Evolutionary conservation across 2,888 invertebrate genomes (phyloP).

Genomic region (Ariolimax columbianus): DNA sequence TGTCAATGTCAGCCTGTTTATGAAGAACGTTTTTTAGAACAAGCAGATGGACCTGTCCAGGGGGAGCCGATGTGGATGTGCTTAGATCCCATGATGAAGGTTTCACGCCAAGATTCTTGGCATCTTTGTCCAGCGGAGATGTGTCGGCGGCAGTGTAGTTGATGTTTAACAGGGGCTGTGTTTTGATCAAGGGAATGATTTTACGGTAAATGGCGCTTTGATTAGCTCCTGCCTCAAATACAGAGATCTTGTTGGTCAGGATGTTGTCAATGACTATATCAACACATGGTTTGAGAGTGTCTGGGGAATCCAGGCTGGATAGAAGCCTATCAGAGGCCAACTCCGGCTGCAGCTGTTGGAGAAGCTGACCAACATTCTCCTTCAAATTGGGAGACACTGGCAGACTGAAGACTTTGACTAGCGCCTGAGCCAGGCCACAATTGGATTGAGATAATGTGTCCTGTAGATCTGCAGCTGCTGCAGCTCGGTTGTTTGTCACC

Average conservation of each 20-base stretch:
- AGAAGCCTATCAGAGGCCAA: slow-evolving; percentile 60
- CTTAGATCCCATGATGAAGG: slow-evolving; percentile 84
- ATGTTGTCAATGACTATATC: slow-evolving; percentile 90
- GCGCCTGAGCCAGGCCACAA: slow-evolving; percentile 51
- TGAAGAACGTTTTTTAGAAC: slow-evolving; percentile 71
- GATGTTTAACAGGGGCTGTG: slow-evolving; percentile 85
- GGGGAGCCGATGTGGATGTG: slow-evolving; percentile 78
- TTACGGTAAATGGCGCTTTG: slow-evolving; percentile 58
- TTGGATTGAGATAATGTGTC: slow-evolving; percentile 38
- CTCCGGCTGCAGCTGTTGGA: slow-evolving; percentile 55
- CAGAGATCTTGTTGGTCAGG: slow-evolving; percentile 85
- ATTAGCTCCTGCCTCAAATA: slow-evolving; percentile 83
- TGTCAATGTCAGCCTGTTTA: slow-evolving; percentile 60
- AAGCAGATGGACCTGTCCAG: slow-evolving; percentile 70
- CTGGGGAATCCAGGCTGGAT: slow-evolving; percentile 51
- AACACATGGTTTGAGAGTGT: slow-evolving; percentile 79
- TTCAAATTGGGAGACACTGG: slow-evolving; percentile 41
- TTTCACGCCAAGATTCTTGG: slow-evolving; percentile 83
- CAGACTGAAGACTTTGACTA: slow-evolving; percentile 53
- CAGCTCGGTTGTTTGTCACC: slow-evolving; percentile 25
- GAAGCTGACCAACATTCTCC: slow-evolving; percentile 51
- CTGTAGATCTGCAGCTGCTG: slow-evolving; percentile 11
- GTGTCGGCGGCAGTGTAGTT: slow-evolving; percentile 83
- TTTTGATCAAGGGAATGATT: slow-evolving; percentile 79
- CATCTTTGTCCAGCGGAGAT: slow-evolving; percentile 44